Evolutionary conservation across 2,888 invertebrate species (phyloP).

Genomic region (Rhingia campestris): DNA sequence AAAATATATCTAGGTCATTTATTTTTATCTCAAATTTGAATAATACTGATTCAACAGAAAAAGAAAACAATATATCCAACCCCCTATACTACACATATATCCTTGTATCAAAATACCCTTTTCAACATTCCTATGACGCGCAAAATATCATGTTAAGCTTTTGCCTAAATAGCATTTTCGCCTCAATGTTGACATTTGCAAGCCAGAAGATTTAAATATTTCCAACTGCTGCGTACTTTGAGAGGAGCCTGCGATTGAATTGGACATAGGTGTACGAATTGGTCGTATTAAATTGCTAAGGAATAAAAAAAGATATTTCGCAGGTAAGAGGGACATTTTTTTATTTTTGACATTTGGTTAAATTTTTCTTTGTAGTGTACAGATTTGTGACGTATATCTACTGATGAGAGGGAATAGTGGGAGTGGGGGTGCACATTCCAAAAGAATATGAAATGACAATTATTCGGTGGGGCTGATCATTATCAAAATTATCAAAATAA

Average conservation of each 20-base stretch:
- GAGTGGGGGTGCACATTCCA: too few relatives aligned
- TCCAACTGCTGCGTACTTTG: not conserved
- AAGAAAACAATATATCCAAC: conserved; percentile 6
- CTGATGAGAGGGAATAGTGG: too few relatives aligned
- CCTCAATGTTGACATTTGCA: conserved; percentile 16
- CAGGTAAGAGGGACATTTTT: too few relatives aligned
- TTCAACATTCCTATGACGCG: not conserved
- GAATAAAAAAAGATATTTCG: not conserved
- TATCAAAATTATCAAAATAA: too few relatives aligned
- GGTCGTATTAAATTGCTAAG: not conserved
- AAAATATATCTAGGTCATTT: not conserved
- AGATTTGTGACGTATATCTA: too few relatives aligned
- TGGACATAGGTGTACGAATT: not conserved
- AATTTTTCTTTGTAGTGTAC: too few relatives aligned
- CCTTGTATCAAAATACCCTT: conserved; percentile 1
- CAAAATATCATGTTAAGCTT: not conserved
- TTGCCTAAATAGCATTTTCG: not conserved
- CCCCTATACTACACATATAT: not conserved
- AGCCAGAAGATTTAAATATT: conserved; percentile 21
- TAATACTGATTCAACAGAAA: not conserved
- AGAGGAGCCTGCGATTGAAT: not conserved
- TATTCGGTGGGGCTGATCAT: too few relatives aligned
- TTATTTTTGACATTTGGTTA: too few relatives aligned
- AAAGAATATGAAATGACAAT: too few relatives aligned
- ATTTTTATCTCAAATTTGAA: conserved; percentile 5